Evolutionary conservation across 2,888 invertebrate species (phyloP).

Genomic region (Nasonovia ribisnigri): DNA sequence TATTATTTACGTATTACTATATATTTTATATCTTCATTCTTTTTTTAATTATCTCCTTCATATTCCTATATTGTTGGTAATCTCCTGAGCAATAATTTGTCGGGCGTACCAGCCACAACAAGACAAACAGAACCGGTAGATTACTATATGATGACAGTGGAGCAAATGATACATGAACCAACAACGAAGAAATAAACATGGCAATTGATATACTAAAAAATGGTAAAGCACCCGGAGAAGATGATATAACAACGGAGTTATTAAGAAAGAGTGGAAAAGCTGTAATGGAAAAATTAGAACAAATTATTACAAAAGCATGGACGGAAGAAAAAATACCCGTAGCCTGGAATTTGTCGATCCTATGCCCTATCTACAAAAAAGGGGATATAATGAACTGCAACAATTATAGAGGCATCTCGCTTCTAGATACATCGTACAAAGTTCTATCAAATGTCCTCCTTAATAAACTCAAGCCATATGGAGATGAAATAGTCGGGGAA

Average conservation of each 20-base stretch:
- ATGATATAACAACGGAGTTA: constrained; percentile 37
- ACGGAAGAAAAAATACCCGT: constrained; percentile 24
- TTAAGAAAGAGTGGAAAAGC: constrained; percentile 16
- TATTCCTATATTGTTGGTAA: no score
- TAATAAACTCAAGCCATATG: neutral
- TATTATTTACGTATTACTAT: no score
- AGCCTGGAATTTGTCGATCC: constrained; percentile 13
- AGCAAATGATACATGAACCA: constrained; percentile 26
- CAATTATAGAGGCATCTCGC: neutral
- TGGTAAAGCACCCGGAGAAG: constrained; percentile 31
- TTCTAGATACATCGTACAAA: neutral
- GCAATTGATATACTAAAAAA: constrained; percentile 32
- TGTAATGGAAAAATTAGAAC: constrained; percentile 30
- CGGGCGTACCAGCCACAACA: no score
- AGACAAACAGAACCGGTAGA: constrained; percentile 32
- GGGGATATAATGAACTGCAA: neutral
- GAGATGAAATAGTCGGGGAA: neutral
- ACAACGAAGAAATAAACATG: constrained; percentile 34
- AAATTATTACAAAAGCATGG: constrained; percentile 44
- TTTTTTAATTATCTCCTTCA: no score
- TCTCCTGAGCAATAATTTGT: no score
- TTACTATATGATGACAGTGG: constrained; percentile 21
- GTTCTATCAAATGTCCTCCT: neutral
- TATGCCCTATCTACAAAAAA: no score
- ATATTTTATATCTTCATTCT: no score